Conservation (phyloP, 2,888 invertebrate genomes). For the Agrochola litura region DNA sequence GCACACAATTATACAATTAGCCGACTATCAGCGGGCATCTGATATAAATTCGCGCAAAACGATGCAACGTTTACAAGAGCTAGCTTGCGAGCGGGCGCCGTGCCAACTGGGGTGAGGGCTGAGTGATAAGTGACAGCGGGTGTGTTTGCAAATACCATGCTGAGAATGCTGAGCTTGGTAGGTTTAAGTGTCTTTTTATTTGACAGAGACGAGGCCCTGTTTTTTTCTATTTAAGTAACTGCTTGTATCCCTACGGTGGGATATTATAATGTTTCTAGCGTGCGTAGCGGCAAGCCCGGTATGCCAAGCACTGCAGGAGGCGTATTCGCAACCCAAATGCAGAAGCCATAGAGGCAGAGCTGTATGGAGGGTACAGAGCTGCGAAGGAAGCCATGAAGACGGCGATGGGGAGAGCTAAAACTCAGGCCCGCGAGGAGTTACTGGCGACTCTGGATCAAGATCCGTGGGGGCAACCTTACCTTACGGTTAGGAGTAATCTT, state of each 20-base stretch:
- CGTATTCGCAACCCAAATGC: no score
- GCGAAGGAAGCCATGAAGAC: no score
- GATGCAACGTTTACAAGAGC: conserved; percentile 75
- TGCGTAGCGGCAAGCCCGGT: neutral
- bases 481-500: neutral
- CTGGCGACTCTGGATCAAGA: no score
- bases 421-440: neutral
- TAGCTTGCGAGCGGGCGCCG: conserved; percentile 66
- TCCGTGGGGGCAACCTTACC: neutral
- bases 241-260: neutral
- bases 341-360: no score
- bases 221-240: neutral
- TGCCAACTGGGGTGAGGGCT: conserved; percentile 63
- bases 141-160: neutral
- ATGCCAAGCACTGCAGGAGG: no score
- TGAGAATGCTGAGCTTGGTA: neutral
- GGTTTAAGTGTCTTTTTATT: neutral
- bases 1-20: conserved; percentile 74
- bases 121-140: conserved; percentile 45
- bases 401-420: no score
- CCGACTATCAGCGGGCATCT: conserved; percentile 73
- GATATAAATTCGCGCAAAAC: conserved; percentile 76
- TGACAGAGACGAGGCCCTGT: neutral
- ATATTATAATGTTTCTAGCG: neutral
- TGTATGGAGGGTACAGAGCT: neutral